Evolutionary conservation across 1,140 invertebrate genomes (phyloP).

Genomic region (Hestina assimilis): DNA sequence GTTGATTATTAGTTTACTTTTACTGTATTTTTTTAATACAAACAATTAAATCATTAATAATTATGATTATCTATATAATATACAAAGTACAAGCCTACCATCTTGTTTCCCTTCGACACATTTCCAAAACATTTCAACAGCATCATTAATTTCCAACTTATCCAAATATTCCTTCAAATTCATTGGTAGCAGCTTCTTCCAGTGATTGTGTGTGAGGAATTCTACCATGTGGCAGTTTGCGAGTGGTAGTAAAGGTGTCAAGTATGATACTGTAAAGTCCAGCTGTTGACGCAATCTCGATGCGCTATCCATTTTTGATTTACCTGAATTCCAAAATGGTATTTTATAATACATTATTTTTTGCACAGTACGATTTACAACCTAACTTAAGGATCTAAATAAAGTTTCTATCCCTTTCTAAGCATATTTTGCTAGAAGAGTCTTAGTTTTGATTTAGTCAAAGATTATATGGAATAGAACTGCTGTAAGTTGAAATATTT

Average conservation of each 20-base stretch:
- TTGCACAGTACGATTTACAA: no score
- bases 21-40: slow-evolving; percentile 5
- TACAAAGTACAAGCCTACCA: slow-evolving; percentile 29
- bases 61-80: no score
- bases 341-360: no score
- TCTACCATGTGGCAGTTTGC: slow-evolving; percentile 90
- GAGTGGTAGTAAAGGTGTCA: slow-evolving; percentile 80
- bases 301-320: slow-evolving; percentile 44
- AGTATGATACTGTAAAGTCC: slow-evolving; percentile 77
- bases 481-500: no score
- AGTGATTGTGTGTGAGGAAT: slow-evolving; percentile 86
- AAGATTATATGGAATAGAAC: no score
- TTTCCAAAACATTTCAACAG: slow-evolving; percentile 68
- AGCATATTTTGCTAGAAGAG: no score
- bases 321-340: slow-evolving; percentile 25
- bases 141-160: slow-evolving; percentile 49
- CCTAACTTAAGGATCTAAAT: no score
- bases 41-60: slow-evolving; percentile 6
- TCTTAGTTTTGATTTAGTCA: no score
- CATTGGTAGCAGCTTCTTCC: slow-evolving; percentile 80
- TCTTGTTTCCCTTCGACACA: slow-evolving; percentile 32
- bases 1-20: no score
- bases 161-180: slow-evolving; percentile 79
- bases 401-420: no score
- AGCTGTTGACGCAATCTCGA: slow-evolving; percentile 68